These are phyloP conservation scores for Aphyosemion australe DNA, from an alignment of 2,113 vertebrate genomes.

Conservation along the genomic window DNA sequence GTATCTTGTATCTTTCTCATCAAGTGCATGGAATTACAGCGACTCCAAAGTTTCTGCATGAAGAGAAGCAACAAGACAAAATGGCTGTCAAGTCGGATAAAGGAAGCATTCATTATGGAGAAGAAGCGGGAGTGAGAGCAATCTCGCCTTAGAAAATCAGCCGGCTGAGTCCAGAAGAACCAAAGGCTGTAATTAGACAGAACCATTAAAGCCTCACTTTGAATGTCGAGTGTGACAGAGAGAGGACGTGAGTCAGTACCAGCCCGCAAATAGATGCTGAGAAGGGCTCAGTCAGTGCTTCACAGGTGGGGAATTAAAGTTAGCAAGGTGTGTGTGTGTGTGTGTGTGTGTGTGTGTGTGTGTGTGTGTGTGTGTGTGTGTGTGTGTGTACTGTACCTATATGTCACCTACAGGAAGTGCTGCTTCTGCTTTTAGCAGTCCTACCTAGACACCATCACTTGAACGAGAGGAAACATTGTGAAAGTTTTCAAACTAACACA, in stretches of 20 bases:
- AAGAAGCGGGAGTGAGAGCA: slow-evolving; percentile 40
- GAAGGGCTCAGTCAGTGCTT: slow-evolving; percentile 18
- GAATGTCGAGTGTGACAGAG: slow-evolving; percentile 21
- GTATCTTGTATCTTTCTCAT: slow-evolving; percentile 26
- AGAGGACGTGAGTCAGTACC: neutral
- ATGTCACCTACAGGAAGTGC: slow-evolving; percentile 12
- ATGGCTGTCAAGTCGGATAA: slow-evolving; percentile 62
- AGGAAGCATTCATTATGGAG: slow-evolving; percentile 59
- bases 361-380: slow-evolving; percentile 4
- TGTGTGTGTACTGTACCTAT: neutral
- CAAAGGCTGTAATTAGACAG: slow-evolving; percentile 66
- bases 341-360: neutral
- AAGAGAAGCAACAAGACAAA: slow-evolving; percentile 42
- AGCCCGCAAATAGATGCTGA: slow-evolving; percentile 26
- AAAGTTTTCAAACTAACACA: neutral
- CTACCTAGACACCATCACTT: neutral
- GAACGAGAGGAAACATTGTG: neutral
- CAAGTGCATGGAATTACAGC: slow-evolving; percentile 17
- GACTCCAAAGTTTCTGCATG: slow-evolving; percentile 18
- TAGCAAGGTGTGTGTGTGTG: neutral
- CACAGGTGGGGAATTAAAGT: slow-evolving; percentile 35
- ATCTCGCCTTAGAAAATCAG: slow-evolving; percentile 60
- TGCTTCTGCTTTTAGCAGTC: slow-evolving; percentile 4
- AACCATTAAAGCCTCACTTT: slow-evolving; percentile 45
- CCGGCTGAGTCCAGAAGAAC: slow-evolving; percentile 46